Evolutionary conservation across 2,797 vertebrate genomes (phyloP).

Genomic region (Hoplostethus atlanticus): DNA sequence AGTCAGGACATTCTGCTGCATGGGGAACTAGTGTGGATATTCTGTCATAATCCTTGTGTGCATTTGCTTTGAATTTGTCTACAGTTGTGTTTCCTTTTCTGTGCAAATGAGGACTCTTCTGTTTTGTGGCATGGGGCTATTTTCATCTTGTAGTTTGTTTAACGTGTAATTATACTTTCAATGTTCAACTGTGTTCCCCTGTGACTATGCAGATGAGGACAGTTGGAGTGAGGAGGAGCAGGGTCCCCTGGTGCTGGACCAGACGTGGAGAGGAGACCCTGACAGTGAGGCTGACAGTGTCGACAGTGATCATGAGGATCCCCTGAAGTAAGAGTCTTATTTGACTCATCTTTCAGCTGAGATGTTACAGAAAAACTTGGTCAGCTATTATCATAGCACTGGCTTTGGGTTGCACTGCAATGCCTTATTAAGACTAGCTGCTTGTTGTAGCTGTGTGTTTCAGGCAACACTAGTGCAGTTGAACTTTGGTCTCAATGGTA

Average conservation of each 20-base stretch:
- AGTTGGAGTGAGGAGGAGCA: conserved; percentile 95
- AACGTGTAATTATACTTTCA: neutral
- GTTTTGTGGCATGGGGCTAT: neutral
- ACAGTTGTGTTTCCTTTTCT: neutral
- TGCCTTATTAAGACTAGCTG: too few species aligned
- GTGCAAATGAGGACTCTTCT: conserved; percentile 85
- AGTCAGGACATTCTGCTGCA: neutral
- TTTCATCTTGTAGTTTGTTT: neutral
- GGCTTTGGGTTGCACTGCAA: too few species aligned
- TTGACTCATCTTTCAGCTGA: neutral
- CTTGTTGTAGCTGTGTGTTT: too few species aligned
- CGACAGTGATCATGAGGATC: conserved; percentile 98
- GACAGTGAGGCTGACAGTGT: conserved; percentile 98
- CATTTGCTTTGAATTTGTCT: neutral
- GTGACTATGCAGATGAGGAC: conserved; percentile 89
- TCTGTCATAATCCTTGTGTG: neutral
- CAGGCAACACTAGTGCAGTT: neutral
- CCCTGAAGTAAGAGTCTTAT: conserved; percentile 89
- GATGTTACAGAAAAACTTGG: neutral
- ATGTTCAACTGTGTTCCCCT: neutral
- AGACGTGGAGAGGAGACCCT: conserved; percentile 96
- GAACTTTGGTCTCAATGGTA: neutral
- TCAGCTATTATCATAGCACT: too few species aligned
- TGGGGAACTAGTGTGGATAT: neutral
- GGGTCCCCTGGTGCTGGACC: conserved; percentile 91